These are phyloP conservation scores for Acanthacorydalis orientalis DNA, from an alignment of 2,888 invertebrate genomes.

Conservation along the genomic window DNA sequence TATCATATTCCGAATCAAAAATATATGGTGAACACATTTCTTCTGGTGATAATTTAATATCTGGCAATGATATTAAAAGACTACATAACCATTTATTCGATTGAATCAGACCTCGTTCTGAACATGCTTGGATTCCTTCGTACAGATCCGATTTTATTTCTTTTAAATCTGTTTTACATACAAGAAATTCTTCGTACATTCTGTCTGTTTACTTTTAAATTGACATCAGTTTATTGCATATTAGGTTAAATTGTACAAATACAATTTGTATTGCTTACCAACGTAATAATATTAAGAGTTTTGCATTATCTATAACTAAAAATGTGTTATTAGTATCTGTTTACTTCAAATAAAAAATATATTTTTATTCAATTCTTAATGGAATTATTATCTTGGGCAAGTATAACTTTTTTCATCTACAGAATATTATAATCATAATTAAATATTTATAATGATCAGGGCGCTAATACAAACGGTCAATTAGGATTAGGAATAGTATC, in stretches of 20 bases:
- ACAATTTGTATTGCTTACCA: not conserved
- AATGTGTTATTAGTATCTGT: no score
- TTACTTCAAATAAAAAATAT: no score
- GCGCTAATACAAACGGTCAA: slow-evolving; percentile 73
- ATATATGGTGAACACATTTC: slow-evolving; percentile 32
- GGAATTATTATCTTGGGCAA: slow-evolving; percentile 18
- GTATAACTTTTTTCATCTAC: slow-evolving; percentile 7
- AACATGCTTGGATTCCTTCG: slow-evolving; percentile 52
- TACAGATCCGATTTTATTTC: slow-evolving; percentile 47
- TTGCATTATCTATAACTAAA: no score
- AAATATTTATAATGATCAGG: slow-evolving; percentile 29
- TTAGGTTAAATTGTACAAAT: not conserved
- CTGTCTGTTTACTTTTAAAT: slow-evolving; percentile 1
- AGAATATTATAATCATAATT: not conserved
- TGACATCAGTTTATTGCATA: not conserved
- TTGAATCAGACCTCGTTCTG: slow-evolving; percentile 60
- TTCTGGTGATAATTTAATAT: slow-evolving; percentile 39
- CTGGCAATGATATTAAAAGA: slow-evolving; percentile 57
- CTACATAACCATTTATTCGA: slow-evolving; percentile 82
- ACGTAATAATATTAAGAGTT: no score
- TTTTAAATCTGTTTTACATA: slow-evolving; percentile 32
- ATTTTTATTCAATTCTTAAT: not conserved
- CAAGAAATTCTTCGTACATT: slow-evolving; percentile 12
- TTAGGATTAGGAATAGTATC: slow-evolving; percentile 48
- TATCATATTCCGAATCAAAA: slow-evolving; percentile 45